Evolutionary conservation across 2,888 invertebrate genomes (phyloP).

Genomic region (Aphrophora alni): DNA sequence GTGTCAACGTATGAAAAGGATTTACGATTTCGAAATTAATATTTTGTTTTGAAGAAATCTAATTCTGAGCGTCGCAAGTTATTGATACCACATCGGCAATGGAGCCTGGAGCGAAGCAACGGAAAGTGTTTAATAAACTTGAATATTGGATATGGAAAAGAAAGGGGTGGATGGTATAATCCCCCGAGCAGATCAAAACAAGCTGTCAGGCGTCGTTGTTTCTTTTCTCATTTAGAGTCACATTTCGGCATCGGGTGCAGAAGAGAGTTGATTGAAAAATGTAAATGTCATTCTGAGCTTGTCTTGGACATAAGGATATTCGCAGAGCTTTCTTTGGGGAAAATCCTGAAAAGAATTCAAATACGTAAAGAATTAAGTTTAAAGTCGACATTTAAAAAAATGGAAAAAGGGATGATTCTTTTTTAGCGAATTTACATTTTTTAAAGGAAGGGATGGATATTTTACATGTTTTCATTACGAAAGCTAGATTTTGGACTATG

Average conservation of each 20-base stretch:
- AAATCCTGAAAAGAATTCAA: too few relatives aligned
- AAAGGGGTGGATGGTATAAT: background rate
- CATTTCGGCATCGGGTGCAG: constrained; percentile 34
- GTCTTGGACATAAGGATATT: background rate
- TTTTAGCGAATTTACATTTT: too few relatives aligned
- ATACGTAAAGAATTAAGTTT: too few relatives aligned
- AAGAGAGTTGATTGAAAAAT: constrained; percentile 46
- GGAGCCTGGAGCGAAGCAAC: background rate
- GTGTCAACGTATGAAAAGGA: background rate
- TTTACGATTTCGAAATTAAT: background rate
- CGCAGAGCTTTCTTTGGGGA: background rate
- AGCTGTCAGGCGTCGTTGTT: constrained; percentile 33
- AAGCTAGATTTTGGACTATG: too few relatives aligned
- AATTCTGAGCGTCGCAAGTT: background rate
- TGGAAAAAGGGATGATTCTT: too few relatives aligned
- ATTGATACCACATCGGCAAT: background rate
- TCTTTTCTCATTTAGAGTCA: constrained; percentile 38
- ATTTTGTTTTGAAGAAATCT: background rate
- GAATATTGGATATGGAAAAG: constrained; percentile 9
- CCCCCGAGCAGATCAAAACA: constrained; percentile 9
- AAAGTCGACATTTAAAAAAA: too few relatives aligned
- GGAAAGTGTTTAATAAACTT: constrained; percentile 7
- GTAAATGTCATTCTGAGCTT: constrained; percentile 45
- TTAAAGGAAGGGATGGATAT: too few relatives aligned
- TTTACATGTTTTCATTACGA: too few relatives aligned